Conservation (phyloP, 1,140 invertebrate species). For the Platorchestia sp. region DNA sequence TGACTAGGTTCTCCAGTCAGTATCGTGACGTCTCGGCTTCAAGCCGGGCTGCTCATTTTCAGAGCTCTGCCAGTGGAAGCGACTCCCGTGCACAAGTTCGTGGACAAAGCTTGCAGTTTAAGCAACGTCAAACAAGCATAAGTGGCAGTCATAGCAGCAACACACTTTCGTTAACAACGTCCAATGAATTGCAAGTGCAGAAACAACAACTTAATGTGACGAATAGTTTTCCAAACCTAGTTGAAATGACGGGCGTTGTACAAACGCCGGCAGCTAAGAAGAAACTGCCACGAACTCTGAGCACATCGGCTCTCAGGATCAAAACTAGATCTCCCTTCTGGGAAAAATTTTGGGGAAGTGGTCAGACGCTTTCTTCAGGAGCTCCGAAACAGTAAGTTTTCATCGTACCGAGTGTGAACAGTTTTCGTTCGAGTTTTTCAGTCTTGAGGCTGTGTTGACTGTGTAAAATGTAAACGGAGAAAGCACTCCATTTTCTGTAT, state of each 20-base stretch:
- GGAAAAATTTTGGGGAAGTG: slow-evolving; percentile 81
- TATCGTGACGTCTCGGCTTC: not conserved
- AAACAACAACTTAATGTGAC: slow-evolving; percentile 58
- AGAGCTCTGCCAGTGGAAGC: not conserved
- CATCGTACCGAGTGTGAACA: not conserved
- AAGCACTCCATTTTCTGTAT: not conserved
- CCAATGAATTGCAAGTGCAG: slow-evolving; percentile 57
- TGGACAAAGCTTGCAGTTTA: not conserved
- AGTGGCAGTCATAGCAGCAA: slow-evolving; percentile 53
- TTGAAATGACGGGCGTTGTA: slow-evolving; percentile 61
- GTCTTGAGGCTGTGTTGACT: not conserved
- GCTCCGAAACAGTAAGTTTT: slow-evolving; percentile 24
- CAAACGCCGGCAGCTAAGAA: slow-evolving; percentile 47
- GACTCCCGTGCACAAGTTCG: not conserved
- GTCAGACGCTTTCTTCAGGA: slow-evolving; percentile 58
- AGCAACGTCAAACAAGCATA: not conserved
- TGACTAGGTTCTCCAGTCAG: not conserved
- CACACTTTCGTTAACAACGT: slow-evolving; percentile 3
- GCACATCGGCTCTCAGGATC: slow-evolving; percentile 83
- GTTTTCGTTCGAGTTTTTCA: not conserved
- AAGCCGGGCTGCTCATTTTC: slow-evolving; percentile 43
- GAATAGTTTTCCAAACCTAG: slow-evolving; percentile 63
- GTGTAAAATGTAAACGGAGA: not conserved
- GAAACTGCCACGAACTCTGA: slow-evolving; percentile 75
- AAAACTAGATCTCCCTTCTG: slow-evolving; percentile 82